Evolutionary conservation across 2,888 invertebrate species (phyloP), one percentile per base, ranked within the genome.

Genomic region (Selenia dentaria): DNA sequence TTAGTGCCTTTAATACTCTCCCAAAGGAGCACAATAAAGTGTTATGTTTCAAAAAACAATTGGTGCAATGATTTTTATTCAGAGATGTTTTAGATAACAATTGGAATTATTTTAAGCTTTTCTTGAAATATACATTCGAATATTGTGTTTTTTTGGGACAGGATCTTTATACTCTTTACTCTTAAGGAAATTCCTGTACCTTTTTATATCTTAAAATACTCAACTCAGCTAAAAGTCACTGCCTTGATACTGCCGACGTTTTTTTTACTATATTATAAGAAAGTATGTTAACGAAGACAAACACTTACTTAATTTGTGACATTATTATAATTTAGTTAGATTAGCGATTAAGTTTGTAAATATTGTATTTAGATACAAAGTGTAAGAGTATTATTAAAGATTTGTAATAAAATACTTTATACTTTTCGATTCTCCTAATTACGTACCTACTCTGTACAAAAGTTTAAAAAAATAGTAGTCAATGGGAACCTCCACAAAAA

Each of bases 331-430:
- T 63, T 66, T 41, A 72, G 51, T 70, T 67, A 63, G 38, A 55
- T 62, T 60, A 57, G 62, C 70, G 70, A 74, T 57, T 85, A 86
- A 86, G 82, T 68, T 81, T 90, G 89, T 90, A 90, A 87, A 90
- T 90, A 90, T 83, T 87, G 85, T 88, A 87, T 80, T 81, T 88
- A 87, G 84, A 81, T 83, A 83, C 79, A 84, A 83, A 70, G 81
- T 83, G 79, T 89, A 83, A 83, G 82, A 81, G 78, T 83, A 87
- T 80, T 83, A 87, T 83, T 85, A 88, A 84, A 88, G 70, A 76
- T 78, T 83, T 83, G 74, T 77, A 41, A 45, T 45, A 51, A 54
- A 46, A 36, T 10, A 16, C 28, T 25, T 16, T 16, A n/a, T 16
- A 4, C 16, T 16, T n/a, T n/a, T n/a, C n/a, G n/a, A n/a, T n/a